Percentiles rank a stretch among this genome's conserved stretches.
These are phyloP conservation scores for Scaptomyza cyrtandrae DNA, from an alignment of 2,888 invertebrate species.

Conservation along the genomic window DNA sequence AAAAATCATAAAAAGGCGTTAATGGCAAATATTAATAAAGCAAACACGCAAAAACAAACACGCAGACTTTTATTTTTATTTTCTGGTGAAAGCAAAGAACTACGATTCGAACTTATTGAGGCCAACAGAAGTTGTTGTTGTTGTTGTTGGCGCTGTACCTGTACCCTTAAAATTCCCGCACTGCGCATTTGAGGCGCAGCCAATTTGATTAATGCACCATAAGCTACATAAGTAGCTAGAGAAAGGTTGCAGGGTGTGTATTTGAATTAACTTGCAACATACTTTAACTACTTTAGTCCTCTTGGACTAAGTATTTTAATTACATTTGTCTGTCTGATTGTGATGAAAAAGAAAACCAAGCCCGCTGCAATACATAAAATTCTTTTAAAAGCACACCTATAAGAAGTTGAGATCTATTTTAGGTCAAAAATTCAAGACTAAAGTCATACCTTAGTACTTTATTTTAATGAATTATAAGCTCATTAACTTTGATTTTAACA, in stretches of 20 bases:
- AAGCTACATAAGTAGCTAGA: conserved; percentile 2
- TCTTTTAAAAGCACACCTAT: no score
- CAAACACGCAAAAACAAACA: conserved; percentile 9
- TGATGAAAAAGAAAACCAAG: no score
- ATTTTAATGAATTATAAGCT: no score
- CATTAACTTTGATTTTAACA: no score
- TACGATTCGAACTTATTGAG: conserved; percentile 30
- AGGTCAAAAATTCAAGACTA: no score
- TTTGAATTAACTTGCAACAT: background rate
- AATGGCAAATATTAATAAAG: conserved; percentile 24
- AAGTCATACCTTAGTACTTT: no score
- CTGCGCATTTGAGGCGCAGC: conserved; percentile 8
- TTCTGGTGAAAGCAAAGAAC: conserved; percentile 37
- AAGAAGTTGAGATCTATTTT: no score
- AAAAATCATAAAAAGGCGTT: background rate
- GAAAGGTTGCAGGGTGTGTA: background rate
- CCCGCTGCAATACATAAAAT: no score
- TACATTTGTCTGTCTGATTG: background rate
- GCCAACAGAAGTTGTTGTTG: conserved; percentile 24
- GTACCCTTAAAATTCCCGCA: conserved; percentile 5
- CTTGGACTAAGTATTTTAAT: background rate
- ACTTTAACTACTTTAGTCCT: background rate
- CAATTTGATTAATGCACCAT: conserved; percentile 28
- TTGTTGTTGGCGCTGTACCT: background rate
- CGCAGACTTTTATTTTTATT: conserved; percentile 3